Evolutionary conservation across 2,888 invertebrate genomes (phyloP).

Genomic region (Drosophila subsilvestris): DNA sequence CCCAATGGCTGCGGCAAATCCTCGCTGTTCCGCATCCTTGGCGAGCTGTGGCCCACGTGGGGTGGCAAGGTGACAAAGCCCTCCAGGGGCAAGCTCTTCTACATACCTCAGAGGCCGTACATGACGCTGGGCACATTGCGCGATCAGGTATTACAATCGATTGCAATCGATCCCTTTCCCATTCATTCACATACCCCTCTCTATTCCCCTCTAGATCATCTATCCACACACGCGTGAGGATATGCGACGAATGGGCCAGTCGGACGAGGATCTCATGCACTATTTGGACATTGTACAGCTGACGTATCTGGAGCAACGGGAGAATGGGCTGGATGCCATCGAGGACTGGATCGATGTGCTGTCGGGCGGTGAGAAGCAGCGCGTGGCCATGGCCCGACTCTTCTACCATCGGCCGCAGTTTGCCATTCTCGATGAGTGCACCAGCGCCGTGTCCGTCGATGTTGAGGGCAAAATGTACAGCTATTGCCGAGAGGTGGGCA

Average conservation of each 20-base stretch:
- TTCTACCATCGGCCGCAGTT: constrained; percentile 99
- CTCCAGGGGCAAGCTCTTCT: constrained; percentile 96
- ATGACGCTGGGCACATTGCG: constrained; percentile 98
- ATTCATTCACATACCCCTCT: neutral
- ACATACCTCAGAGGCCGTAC: constrained; percentile 97
- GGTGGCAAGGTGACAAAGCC: constrained; percentile 97
- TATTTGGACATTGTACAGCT: constrained; percentile 94
- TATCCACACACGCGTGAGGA: constrained; percentile 96
- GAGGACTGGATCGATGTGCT: constrained; percentile 99
- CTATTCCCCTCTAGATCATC: constrained; percentile 86
- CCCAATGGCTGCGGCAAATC: constrained; percentile 99
- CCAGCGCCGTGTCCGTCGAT: constrained; percentile 99
- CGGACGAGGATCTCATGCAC: constrained; percentile 90
- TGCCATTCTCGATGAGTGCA: constrained; percentile 99
- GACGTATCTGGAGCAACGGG: constrained; percentile 92
- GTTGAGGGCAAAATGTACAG: constrained; percentile 99
- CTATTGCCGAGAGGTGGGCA: constrained; percentile 93
- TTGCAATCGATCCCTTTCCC: neutral
- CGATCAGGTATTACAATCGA: constrained; percentile 89
- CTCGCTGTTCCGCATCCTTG: constrained; percentile 97
- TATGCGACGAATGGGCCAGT: constrained; percentile 90
- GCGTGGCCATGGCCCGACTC: constrained; percentile 98
- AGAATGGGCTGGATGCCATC: constrained; percentile 95
- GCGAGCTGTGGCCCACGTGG: constrained; percentile 99
- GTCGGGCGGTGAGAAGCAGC: constrained; percentile 99